phyloP scores from a whole-genome alignment of 1,140 invertebrate species.

The Papilio dardanus region DNA sequence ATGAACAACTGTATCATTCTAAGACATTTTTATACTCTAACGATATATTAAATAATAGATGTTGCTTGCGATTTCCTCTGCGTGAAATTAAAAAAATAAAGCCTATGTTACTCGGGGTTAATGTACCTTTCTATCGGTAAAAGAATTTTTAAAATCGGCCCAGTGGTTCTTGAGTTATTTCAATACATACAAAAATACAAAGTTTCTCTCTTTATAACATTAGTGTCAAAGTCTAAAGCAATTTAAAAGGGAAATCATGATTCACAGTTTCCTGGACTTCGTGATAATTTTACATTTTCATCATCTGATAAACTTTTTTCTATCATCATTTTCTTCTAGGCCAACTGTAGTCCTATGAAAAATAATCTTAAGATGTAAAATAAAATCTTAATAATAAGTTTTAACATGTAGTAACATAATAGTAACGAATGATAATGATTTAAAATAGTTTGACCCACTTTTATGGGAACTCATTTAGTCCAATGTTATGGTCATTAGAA shows the following conservation, averaged over 20 bases:
- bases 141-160: too few relatives aligned
- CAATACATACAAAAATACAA: too few relatives aligned
- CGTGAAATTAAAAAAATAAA: too few relatives aligned
- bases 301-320: neutral
- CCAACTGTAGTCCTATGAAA: neutral
- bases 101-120: too few relatives aligned
- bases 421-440: neutral
- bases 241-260: neutral
- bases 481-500: conserved; percentile 2
- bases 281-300: neutral
- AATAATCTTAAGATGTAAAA: too few relatives aligned
- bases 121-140: too few relatives aligned
- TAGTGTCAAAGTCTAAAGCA: neutral
- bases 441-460: neutral
- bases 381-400: too few relatives aligned
- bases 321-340: neutral
- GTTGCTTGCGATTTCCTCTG: too few relatives aligned
- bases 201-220: too few relatives aligned
- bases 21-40: neutral
- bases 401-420: too few relatives aligned
- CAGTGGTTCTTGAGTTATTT: too few relatives aligned
- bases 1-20: neutral
- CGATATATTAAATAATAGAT: neutral
- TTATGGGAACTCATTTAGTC: neutral
- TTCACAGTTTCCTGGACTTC: neutral